Evolutionary conservation across 1,140 invertebrate species (phyloP).

Genomic region (Drosophila persimilis): DNA sequence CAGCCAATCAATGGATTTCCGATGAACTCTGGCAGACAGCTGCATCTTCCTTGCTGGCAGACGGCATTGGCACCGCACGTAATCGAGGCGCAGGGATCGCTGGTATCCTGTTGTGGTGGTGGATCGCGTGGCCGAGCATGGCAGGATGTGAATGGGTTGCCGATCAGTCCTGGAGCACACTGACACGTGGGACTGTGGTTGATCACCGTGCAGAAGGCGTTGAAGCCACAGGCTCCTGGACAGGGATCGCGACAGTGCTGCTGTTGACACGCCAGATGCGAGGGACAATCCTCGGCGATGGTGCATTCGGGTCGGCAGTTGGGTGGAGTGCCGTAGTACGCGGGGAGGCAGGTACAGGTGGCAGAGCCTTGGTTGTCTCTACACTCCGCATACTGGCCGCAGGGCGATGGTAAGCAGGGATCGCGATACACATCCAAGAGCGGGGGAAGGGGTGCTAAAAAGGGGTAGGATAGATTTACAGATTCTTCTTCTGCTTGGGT

Average conservation of each 20-base stretch:
- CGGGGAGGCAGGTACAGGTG: slow-evolving; percentile 88
- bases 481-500: not conserved
- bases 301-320: slow-evolving; percentile 91
- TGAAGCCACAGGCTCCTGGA: slow-evolving; percentile 89
- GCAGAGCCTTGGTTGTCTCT: slow-evolving; percentile 85
- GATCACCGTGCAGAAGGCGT: slow-evolving; percentile 87
- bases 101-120: slow-evolving; percentile 6
- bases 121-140: slow-evolving; percentile 55
- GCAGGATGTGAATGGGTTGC: slow-evolving; percentile 82
- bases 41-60: slow-evolving; percentile 85
- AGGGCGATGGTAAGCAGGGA: slow-evolving; percentile 89
- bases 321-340: slow-evolving; percentile 89
- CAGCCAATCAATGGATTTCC: slow-evolving; percentile 88
- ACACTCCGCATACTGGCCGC: slow-evolving; percentile 86
- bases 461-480: not conserved
- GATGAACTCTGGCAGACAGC: slow-evolving; percentile 86
- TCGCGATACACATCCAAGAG: slow-evolving; percentile 83
- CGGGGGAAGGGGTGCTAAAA: slow-evolving; percentile 82
- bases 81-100: slow-evolving; percentile 85
- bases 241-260: slow-evolving; percentile 92
- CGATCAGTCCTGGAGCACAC: slow-evolving; percentile 85
- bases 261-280: slow-evolving; percentile 88
- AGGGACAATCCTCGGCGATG: slow-evolving; percentile 88
- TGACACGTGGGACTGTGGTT: slow-evolving; percentile 88
- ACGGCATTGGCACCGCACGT: slow-evolving; percentile 87